phyloP scores from a whole-genome alignment of 2,888 invertebrate genomes.

The Lymantria monacha region DNA sequence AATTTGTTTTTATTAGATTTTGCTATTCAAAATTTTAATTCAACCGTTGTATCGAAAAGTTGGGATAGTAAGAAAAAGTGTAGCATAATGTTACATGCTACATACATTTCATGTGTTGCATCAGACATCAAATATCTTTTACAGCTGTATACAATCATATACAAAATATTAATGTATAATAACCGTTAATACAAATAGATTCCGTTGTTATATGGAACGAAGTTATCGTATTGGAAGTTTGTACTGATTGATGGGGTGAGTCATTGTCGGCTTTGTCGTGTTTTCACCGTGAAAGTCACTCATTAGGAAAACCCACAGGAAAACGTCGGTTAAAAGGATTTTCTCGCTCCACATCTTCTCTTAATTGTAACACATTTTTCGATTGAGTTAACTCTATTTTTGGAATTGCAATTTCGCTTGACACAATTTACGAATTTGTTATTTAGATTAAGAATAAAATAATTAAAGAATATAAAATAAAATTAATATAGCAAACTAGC shows the following conservation, averaged over 20 bases:
- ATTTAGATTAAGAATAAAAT: background rate
- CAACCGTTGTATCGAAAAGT: too few relatives aligned
- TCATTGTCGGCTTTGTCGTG: conserved; percentile 36
- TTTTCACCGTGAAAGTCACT: conserved; percentile 59
- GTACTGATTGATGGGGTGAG: conserved; percentile 41
- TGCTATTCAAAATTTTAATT: too few relatives aligned
- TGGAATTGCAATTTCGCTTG: conserved; percentile 19
- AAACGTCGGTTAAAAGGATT: conserved; percentile 50
- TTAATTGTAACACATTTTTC: conserved; percentile 54
- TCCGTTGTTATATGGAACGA: conserved; percentile 19
- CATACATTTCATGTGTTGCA: too few relatives aligned
- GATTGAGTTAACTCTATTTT: conserved; percentile 39
- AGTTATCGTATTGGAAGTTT: conserved; percentile 65
- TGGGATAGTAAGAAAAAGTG: too few relatives aligned
- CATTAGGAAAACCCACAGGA: conserved; percentile 63
- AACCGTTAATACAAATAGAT: too few relatives aligned
- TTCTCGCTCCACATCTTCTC: conserved; percentile 48
- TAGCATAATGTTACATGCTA: too few relatives aligned
- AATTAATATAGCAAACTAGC: too few relatives aligned
- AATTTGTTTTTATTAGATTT: too few relatives aligned
- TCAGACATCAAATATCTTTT: too few relatives aligned
- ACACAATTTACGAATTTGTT: background rate
- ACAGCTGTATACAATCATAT: too few relatives aligned
- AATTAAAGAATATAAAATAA: too few relatives aligned
- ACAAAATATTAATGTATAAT: too few relatives aligned